Evolutionary conservation across 2,113 vertebrate genomes (phyloP), one percentile per base, ranked within the genome.

Genomic region (Tachysurus vachellii): DNA sequence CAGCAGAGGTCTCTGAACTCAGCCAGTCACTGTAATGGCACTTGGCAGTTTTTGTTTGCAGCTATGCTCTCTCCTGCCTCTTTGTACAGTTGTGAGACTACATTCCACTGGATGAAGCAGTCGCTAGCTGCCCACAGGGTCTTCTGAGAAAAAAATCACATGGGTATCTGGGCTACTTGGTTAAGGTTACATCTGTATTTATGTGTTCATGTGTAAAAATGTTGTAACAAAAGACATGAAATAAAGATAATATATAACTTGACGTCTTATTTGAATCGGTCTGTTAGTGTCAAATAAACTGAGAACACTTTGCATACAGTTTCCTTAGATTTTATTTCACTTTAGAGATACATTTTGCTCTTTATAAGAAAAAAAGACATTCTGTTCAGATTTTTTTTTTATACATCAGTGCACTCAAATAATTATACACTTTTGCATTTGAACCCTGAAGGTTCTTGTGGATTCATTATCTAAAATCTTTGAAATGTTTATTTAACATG

Each of bases 21-120:
- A 95, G 93, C 95, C 95, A 90, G 94, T 93, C 95, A 94, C 96
- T 96, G 97, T 96, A 96, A 97, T 97, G 95, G 92, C 93, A 97
- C 88, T 97, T 97, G 96, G 96, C 96, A 96, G 96, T 95, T 98
- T 97, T 97, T 97, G 94, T 98, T 98, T 98, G 97, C 95, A 96
- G 96, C 95, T 95, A 93, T 94, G 94, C 95, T 94, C 92, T 36
- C 36, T 91, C 92, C 95, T 94, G 95, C 89, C 73, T 88, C 96
- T 97, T 96, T 96, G 95, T 96, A 96, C 95, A 98, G 97, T 99
- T 97, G 97, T 97, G 95, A 96, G 96, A 97, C 96, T 96, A 97
- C 96, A 97, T 98, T 98, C 96, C 96, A 95, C 89, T 94, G 92
- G 92, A 96, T 96, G 95, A 92, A 95, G 95, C 95, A 96, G 95